Evolutionary conservation across 2,113 vertebrate genomes (phyloP).

Genomic region (Etia nguti): DNA sequence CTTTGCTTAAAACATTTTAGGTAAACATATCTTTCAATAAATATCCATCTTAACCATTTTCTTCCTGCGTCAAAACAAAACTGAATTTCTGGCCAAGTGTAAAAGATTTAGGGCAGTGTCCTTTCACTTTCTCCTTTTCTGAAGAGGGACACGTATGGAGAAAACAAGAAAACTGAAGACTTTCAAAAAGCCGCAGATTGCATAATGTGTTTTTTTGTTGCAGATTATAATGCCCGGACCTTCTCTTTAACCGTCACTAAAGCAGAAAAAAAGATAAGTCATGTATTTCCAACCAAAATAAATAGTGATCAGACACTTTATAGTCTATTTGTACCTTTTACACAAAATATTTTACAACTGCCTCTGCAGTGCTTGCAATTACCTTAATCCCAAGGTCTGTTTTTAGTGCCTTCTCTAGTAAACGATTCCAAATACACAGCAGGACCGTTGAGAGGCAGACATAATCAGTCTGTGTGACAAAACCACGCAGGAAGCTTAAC

Average conservation of each 20-base stretch:
- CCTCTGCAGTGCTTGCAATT: not conserved
- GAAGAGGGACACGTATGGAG: not conserved
- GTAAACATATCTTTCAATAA: not conserved
- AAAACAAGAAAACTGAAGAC: not conserved
- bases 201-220: not conserved
- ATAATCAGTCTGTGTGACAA: not conserved
- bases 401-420: not conserved
- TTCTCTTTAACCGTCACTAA: rapidly evolving
- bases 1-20: not conserved
- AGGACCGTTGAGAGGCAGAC: not conserved
- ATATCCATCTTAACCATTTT: not conserved
- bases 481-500: not conserved
- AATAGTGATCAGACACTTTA: not conserved
- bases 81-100: not conserved
- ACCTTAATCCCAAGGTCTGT: not conserved
- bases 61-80: not conserved
- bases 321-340: not conserved
- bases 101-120: not conserved
- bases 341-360: not conserved
- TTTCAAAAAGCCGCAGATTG: not conserved
- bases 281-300: not conserved
- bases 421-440: not conserved
- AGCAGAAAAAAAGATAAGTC: not conserved
- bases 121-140: not conserved
- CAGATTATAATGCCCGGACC: slow-evolving; percentile 13